Conservation (phyloP, 1,140 invertebrate species). For the Telenomus remus region DNA sequence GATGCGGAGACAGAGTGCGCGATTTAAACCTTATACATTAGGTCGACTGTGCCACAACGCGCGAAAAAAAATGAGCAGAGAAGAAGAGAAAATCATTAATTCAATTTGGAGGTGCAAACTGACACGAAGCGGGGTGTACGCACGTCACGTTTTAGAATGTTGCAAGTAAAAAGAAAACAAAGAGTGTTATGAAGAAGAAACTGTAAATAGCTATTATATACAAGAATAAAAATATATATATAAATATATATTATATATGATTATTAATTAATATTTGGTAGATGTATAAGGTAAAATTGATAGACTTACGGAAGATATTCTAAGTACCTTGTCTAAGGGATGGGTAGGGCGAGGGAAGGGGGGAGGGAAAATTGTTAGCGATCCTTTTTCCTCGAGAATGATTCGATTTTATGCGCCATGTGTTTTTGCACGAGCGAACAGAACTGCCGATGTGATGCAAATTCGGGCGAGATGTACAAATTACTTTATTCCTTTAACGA, state of each 20-base stretch:
- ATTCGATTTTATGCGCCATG: too few species aligned
- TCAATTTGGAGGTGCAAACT: constrained; percentile 12
- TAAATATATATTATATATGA: constrained; percentile 61
- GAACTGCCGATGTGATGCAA: constrained; percentile 26
- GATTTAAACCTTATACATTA: constrained; percentile 50
- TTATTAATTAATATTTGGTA: constrained; percentile 67
- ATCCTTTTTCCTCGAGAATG: constrained; percentile 18
- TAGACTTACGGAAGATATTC: constrained; percentile 68
- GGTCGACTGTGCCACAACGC: constrained; percentile 58
- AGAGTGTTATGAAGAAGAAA: constrained; percentile 62
- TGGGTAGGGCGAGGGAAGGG: constrained; percentile 25
- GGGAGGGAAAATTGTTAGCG: constrained; percentile 2
- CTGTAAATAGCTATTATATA: constrained; percentile 71
- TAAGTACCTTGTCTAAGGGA: constrained; percentile 69
- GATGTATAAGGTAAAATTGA: constrained; percentile 67
- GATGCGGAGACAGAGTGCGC: constrained; percentile 18
- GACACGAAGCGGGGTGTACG: constrained; percentile 6
- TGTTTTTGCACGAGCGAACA: too few species aligned
- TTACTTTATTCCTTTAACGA: constrained; percentile 29
- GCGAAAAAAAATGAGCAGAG: constrained; percentile 31
- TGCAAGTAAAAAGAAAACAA: constrained; percentile 46
- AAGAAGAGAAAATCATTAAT: constrained; percentile 9
- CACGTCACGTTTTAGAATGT: constrained; percentile 29
- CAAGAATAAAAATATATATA: constrained; percentile 49
- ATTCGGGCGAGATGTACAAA: constrained; percentile 34